phyloP scores from a whole-genome alignment of 2,888 invertebrate species.

The Tholera decimalis region DNA sequence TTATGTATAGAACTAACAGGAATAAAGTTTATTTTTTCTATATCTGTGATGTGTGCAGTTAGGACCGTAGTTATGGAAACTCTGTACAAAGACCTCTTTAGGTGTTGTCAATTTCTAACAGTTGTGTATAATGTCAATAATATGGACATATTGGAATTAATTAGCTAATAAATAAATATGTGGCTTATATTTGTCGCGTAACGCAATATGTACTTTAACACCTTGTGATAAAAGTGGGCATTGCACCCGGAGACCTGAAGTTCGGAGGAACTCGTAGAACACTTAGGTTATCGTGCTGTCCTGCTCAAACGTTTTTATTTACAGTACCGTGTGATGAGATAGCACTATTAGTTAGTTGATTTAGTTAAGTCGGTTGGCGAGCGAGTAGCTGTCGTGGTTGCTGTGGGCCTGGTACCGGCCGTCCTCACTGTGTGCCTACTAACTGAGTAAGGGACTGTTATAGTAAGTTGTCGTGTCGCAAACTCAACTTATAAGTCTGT shows the following conservation, averaged over 20 bases:
- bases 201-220: conserved; percentile 76
- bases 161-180: conserved; percentile 76
- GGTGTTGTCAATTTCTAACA: conserved; percentile 87
- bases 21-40: conserved; percentile 85
- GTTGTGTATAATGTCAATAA: conserved; percentile 75
- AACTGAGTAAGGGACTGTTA: conserved; percentile 67
- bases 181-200: conserved; percentile 84
- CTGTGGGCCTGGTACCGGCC: conserved; percentile 70
- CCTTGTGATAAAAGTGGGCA: conserved; percentile 64
- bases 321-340: conserved; percentile 58
- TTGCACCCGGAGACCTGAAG: conserved; percentile 65
- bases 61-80: conserved; percentile 76
- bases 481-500: conserved; percentile 62
- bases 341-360: conserved; percentile 60
- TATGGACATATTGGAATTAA: conserved; percentile 71
- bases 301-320: conserved; percentile 63
- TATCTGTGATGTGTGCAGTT: conserved; percentile 87
- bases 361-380: conserved; percentile 41
- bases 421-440: conserved; percentile 85
- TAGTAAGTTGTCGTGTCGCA: conserved; percentile 53
- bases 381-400: conserved; percentile 31
- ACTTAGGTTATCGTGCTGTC: conserved; percentile 59
- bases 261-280: conserved; percentile 45
- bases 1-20: conserved; percentile 81
- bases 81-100: conserved; percentile 85